Evolutionary conservation across 2,113 vertebrate genomes (phyloP).

Genomic region (Pomatostomus ruficeps): DNA sequence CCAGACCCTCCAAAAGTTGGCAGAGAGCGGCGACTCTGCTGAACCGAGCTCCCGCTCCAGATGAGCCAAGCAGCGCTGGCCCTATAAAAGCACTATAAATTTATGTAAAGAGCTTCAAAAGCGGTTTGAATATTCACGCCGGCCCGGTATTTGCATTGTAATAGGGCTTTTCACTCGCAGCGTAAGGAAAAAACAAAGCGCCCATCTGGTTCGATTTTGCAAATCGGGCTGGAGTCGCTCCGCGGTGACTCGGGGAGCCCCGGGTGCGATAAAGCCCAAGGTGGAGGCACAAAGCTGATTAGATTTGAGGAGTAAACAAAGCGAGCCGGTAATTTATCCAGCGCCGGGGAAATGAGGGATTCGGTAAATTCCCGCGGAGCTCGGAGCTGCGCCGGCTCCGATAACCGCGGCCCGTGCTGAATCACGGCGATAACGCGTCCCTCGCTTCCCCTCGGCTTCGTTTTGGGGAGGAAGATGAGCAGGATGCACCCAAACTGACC

Average conservation of each 20-base stretch:
- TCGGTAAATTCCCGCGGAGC: not conserved
- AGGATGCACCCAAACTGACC: not conserved
- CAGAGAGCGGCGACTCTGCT: not conserved
- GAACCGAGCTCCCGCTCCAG: not conserved
- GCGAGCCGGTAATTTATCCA: not conserved
- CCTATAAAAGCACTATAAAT: not conserved
- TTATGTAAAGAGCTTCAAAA: constrained; percentile 5
- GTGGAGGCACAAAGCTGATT: not conserved
- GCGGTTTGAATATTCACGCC: constrained; percentile 42
- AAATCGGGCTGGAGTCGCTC: not conserved
- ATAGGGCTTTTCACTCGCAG: constrained; percentile 22
- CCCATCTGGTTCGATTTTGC: constrained; percentile 37
- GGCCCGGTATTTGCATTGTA: constrained; percentile 47
- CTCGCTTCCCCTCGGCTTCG: accelerated
- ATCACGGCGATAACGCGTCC: not conserved
- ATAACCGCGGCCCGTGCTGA: not conserved
- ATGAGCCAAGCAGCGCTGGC: not conserved
- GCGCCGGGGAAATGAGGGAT: not conserved
- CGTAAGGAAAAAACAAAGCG: constrained; percentile 17
- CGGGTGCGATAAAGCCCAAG: not conserved
- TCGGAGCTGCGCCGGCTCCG: not conserved
- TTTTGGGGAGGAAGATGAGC: accelerated
- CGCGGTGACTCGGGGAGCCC: not conserved
- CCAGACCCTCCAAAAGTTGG: not conserved
- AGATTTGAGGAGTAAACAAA: constrained; percentile 30